Percentiles rank a stretch among this genome's conserved stretches.
These are phyloP conservation scores for Onthophagus taurus DNA, from an alignment of 1,140 invertebrate genomes.

Conservation along the genomic window DNA sequence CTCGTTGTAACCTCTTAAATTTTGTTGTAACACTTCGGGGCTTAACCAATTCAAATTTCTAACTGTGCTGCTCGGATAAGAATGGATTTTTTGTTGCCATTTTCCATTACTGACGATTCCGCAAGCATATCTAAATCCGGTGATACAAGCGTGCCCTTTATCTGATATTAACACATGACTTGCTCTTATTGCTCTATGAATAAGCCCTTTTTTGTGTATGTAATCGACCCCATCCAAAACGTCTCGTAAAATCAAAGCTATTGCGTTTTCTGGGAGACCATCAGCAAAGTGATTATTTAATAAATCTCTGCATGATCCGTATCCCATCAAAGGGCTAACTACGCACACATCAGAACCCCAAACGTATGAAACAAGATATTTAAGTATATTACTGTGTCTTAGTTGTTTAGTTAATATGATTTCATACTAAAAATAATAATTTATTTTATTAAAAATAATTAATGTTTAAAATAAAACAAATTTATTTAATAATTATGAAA, in stretches of 20 bases:
- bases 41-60: slow-evolving; percentile 78
- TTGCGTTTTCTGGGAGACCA: slow-evolving; percentile 70
- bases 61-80: slow-evolving; percentile 58
- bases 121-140: slow-evolving; percentile 69
- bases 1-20: slow-evolving; percentile 72
- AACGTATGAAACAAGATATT: slow-evolving; percentile 64
- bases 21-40: slow-evolving; percentile 86
- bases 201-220: slow-evolving; percentile 72
- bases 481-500: no score
- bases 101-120: slow-evolving; percentile 60
- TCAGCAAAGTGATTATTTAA: slow-evolving; percentile 66
- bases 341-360: slow-evolving; percentile 64
- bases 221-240: slow-evolving; percentile 71
- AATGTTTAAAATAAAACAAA: background rate
- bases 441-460: background rate
- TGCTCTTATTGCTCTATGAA: slow-evolving; percentile 76
- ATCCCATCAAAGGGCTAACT: slow-evolving; percentile 69
- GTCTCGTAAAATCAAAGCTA: slow-evolving; percentile 71
- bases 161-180: slow-evolving; percentile 73
- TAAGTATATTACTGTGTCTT: slow-evolving; percentile 68
- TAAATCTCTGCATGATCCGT: slow-evolving; percentile 71
- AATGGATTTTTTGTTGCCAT: slow-evolving; percentile 57
- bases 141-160: slow-evolving; percentile 57
- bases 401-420: slow-evolving; percentile 67
- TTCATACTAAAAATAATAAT: slow-evolving; percentile 46